phyloP scores from a whole-genome alignment of 2,113 vertebrate genomes.

The Menidia beryllina region DNA sequence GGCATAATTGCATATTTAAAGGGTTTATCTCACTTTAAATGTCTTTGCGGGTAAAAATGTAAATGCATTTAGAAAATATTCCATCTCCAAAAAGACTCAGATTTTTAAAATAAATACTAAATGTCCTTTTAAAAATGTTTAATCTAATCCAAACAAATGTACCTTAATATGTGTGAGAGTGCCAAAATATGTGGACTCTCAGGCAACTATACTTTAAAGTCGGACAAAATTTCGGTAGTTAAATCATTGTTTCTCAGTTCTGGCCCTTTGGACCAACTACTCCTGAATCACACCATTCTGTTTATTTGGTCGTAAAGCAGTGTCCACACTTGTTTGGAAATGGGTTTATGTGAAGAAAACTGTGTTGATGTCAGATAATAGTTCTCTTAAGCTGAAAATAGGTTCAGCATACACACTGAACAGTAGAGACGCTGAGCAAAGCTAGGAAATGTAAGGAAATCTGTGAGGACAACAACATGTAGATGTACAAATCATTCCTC shows the following conservation, averaged over 20 bases:
- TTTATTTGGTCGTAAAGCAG: not conserved
- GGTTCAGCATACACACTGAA: not conserved
- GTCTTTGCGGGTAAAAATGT: too few species aligned
- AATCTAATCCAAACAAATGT: too few species aligned
- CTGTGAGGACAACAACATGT: not conserved
- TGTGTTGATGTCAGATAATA: not conserved
- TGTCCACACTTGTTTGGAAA: not conserved
- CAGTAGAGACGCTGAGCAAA: not conserved
- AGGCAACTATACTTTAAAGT: too few species aligned
- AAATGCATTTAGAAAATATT: too few species aligned
- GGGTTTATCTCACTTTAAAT: too few species aligned
- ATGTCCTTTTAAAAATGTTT: too few species aligned
- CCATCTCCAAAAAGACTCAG: too few species aligned
- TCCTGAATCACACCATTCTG: not conserved
- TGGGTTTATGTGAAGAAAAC: not conserved
- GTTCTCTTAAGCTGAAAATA: not conserved
- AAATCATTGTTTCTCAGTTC: not conserved
- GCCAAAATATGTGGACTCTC: too few species aligned
- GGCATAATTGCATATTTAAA: too few species aligned
- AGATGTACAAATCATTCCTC: too few species aligned
- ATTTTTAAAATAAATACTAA: too few species aligned
- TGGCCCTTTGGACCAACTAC: not conserved
- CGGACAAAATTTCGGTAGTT: not conserved
- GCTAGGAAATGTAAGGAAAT: slow-evolving; percentile 13
- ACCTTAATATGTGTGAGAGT: too few species aligned